Evolutionary conservation across 2,888 invertebrate genomes (phyloP), one percentile per base, ranked within the genome.

Genomic region (Mesorhabditis sp.): DNA sequence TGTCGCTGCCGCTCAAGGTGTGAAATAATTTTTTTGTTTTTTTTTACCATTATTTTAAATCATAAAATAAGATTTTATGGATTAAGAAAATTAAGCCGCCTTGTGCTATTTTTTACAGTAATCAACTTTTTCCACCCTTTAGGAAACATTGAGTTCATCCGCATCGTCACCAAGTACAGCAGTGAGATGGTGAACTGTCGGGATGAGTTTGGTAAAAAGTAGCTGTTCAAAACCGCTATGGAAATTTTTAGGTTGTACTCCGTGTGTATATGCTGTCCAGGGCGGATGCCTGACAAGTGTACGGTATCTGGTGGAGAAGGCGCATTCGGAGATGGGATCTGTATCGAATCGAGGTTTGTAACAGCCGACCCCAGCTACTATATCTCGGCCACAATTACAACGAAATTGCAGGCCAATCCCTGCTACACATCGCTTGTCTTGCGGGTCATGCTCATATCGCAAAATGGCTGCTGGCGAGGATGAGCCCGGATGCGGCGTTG

Each of bases 121-220:
- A 50, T 50, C 6, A 50, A 6, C 50, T 50, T n/a, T n/a, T n/a
- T n/a, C n/a, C 6, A 13, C 50, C 13, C 58, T 79, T 15, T 45
- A 81, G 81, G 84, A 45, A 84, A 84, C 68, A 70, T 82, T 41
- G 83, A 84, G 65, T 81, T 84, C 64, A 69, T 83, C 43, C 76
- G 80, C 43, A 74, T 81, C 4, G 80, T 76, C 4, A 74, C 77
- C n/a, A 83, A 83, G 69, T 80, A 79, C 70, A 83, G 83, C 68
- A 71, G 74, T 43, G 70, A 74, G 6, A 82, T 83, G 82, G 78
- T 79, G 41, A 77, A 81, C 65, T 72, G 70, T 6, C 63, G 77
- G 28, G 83, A 83, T 65, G 77, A 79, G 62, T 84, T 81, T 67
- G 83, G 82, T 76, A 28, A 50, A 66, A n/a, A n/a, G n/a, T n/a